Evolutionary conservation across 2,888 invertebrate species (phyloP).

Genomic region (Protophormia terraenovae): DNA sequence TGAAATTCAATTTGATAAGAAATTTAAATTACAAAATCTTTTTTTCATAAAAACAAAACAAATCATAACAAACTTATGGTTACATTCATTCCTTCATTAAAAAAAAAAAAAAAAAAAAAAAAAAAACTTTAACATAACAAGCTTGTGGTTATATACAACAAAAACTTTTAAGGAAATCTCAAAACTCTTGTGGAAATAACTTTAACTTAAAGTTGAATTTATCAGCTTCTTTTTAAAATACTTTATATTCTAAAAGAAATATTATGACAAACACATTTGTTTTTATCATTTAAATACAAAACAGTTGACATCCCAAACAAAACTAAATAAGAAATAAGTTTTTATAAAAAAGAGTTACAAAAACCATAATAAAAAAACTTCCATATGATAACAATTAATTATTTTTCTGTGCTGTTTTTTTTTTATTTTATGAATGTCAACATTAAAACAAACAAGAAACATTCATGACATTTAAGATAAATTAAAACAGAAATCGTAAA

Average conservation of each 20-base stretch:
- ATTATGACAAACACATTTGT: no score
- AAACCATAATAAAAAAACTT: background rate
- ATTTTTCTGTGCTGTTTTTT: background rate
- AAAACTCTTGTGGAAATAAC: background rate
- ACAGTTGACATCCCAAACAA: background rate
- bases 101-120: no score
- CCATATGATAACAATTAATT: constrained; percentile 38
- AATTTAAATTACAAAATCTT: background rate
- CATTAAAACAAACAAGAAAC: constrained; percentile 37
- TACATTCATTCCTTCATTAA: no score
- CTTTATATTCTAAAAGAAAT: no score
- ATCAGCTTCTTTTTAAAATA: background rate
- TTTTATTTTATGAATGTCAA: constrained; percentile 39
- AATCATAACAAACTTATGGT: background rate
- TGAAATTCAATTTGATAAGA: background rate
- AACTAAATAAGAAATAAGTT: background rate
- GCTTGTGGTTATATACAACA: background rate
- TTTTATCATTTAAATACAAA: no score
- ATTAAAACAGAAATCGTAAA: background rate
- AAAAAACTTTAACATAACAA: no score
- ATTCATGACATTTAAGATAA: constrained; percentile 47
- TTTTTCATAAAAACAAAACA: background rate
- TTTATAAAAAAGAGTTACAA: background rate
- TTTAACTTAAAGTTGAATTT: background rate
- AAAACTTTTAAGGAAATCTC: background rate